phyloP scores from a whole-genome alignment of 2,888 invertebrate species.

The Drosophila kanekoi region DNA sequence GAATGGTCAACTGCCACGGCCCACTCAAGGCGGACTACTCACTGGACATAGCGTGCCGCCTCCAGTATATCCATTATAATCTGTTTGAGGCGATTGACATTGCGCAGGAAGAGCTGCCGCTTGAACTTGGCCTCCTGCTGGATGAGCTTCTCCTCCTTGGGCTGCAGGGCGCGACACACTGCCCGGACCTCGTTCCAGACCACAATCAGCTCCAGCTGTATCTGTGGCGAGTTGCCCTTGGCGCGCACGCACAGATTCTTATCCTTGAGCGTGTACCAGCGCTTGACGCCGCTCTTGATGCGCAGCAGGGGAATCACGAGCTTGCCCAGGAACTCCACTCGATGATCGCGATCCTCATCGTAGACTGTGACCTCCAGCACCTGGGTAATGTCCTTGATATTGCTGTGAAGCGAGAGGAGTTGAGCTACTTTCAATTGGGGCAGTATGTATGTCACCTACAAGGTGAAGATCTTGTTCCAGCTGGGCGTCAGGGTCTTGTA shows the following conservation, averaged over 20 bases:
- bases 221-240: conserved; percentile 95
- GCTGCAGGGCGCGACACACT: conserved; percentile 96
- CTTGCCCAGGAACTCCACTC: conserved; percentile 98
- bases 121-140: conserved; percentile 98
- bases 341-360: conserved; percentile 99
- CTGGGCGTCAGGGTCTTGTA: conserved; percentile 98
- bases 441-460: conserved; percentile 88
- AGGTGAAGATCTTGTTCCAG: conserved; percentile 99
- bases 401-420: conserved; percentile 86
- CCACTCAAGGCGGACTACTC: conserved; percentile 83
- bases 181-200: conserved; percentile 96
- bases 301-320: conserved; percentile 94
- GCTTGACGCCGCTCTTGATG: conserved; percentile 95
- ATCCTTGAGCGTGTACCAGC: conserved; percentile 98
- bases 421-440: conserved; percentile 8
- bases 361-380: conserved; percentile 97
- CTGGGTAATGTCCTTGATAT: conserved; percentile 98
- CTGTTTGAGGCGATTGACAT: conserved; percentile 95
- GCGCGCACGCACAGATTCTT: conserved; percentile 95
- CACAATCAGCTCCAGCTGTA: conserved; percentile 92
- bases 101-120: conserved; percentile 95
- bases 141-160: conserved; percentile 97
- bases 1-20: background rate
- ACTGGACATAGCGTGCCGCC: conserved; percentile 96
- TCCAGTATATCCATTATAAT: conserved; percentile 96